Conservation (phyloP, 53 echinoderm and acorn worm species). For the Hippasteria phrygiana region DNA sequence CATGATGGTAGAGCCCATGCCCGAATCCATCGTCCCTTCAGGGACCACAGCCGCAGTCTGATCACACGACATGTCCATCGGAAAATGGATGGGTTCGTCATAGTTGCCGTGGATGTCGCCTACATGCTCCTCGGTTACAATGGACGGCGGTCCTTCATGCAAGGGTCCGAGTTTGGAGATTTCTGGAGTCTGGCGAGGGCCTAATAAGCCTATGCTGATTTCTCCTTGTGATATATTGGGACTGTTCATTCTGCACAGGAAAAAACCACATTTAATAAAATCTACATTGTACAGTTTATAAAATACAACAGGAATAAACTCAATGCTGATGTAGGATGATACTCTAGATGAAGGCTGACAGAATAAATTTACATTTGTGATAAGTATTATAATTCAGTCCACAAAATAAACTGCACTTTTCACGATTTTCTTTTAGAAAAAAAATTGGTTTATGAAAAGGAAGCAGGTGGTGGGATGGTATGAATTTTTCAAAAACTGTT, state of each 20-base stretch:
- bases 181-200: slow-evolving; percentile 9
- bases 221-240: slow-evolving; percentile 71
- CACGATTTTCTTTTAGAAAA: no score
- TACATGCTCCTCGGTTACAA: slow-evolving; percentile 38
- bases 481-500: no score
- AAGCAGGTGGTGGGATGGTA: no score
- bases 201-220: slow-evolving; percentile 69
- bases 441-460: no score
- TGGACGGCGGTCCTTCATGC: slow-evolving; percentile 7
- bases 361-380: no score
- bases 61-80: background rate
- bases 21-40: slow-evolving; percentile 60
- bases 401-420: no score
- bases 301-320: background rate
- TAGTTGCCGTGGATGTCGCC: background rate
- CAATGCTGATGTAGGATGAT: no score
- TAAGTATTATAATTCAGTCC: no score
- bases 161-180: slow-evolving; percentile 8
- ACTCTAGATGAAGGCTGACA: no score
- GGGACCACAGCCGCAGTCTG: background rate
- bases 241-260: slow-evolving; percentile 16
- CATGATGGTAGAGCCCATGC: slow-evolving; percentile 50
- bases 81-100: slow-evolving; percentile 57
- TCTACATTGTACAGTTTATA: no score
- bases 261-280: background rate